Evolutionary conservation across 2,797 vertebrate species (phyloP).

Genomic region (Pipistrellus kuhlii): DNA sequence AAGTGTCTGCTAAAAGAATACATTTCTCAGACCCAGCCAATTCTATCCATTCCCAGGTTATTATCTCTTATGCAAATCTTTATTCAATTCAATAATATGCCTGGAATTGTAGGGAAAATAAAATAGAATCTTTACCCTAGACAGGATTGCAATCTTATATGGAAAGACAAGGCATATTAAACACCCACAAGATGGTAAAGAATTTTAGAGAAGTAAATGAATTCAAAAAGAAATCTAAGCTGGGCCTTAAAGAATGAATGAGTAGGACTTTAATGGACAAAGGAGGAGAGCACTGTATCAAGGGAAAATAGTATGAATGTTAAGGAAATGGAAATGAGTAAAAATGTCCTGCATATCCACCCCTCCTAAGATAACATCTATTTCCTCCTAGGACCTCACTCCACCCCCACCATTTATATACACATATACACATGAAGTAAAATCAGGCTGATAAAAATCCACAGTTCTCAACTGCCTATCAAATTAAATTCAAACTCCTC

Average conservation of each 20-base stretch:
- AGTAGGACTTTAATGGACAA: slow-evolving; percentile 17
- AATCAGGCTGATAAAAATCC: slow-evolving; percentile 65
- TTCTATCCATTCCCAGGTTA: slow-evolving; percentile 35
- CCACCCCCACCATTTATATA: background rate
- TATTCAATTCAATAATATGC: slow-evolving; percentile 51
- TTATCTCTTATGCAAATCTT: slow-evolving; percentile 44
- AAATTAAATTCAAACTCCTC: slow-evolving; percentile 74
- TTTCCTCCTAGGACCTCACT: slow-evolving; percentile 1
- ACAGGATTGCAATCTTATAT: slow-evolving; percentile 17
- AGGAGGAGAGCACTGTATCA: background rate
- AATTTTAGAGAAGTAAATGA: slow-evolving; percentile 50
- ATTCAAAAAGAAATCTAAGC: slow-evolving; percentile 57
- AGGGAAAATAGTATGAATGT: background rate
- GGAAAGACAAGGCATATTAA: slow-evolving; percentile 39
- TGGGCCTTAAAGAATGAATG: slow-evolving; percentile 4
- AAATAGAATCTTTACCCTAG: background rate
- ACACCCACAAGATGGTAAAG: background rate
- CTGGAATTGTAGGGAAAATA: slow-evolving; percentile 50
- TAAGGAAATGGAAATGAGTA: slow-evolving; percentile 41
- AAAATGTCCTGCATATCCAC: slow-evolving; percentile 27
- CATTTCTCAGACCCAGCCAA: slow-evolving; percentile 37
- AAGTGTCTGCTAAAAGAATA: slow-evolving; percentile 17
- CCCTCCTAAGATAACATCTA: slow-evolving; percentile 4
- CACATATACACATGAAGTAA: slow-evolving; percentile 43
- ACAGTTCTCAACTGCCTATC: slow-evolving; percentile 72